These are phyloP conservation scores for Atta colombica DNA, from an alignment of 1,140 invertebrate genomes.

Conservation along the genomic window DNA sequence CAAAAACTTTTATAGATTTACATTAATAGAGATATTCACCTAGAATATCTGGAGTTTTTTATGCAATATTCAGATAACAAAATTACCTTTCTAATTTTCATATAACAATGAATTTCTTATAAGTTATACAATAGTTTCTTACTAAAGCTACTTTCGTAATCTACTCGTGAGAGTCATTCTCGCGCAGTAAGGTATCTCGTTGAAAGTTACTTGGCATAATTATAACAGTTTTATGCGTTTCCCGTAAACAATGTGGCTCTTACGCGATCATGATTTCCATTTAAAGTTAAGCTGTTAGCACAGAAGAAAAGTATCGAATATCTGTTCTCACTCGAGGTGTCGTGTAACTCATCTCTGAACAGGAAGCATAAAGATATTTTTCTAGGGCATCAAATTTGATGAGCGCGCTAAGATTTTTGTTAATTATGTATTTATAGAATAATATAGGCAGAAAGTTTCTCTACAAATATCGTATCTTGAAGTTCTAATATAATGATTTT, in stretches of 20 bases:
- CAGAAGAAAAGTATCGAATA: conserved; percentile 11
- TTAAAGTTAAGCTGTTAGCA: conserved; percentile 9
- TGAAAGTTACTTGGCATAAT: conserved; percentile 37
- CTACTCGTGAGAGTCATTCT: background rate
- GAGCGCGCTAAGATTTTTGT: background rate
- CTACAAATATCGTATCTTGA: background rate
- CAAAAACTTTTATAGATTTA: background rate
- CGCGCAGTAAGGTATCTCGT: background rate
- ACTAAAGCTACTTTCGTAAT: conserved; percentile 2
- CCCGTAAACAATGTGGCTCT: conserved; percentile 38
- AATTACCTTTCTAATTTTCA: conserved; percentile 13
- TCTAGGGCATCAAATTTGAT: background rate
- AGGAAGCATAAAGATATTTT: background rate
- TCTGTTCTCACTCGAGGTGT: background rate
- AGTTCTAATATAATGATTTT: background rate
- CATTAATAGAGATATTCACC: background rate
- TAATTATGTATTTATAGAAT: background rate
- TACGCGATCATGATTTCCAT: conserved; percentile 5
- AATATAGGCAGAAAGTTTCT: background rate
- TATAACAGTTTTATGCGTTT: conserved; percentile 40
- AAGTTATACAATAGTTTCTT: background rate
- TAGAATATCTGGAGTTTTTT: background rate
- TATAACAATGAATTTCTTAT: background rate
- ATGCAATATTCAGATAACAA: background rate
- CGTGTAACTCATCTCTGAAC: background rate